phyloP scores from a whole-genome alignment of 2,888 invertebrate genomes.

The Eulithis prunata region DNA sequence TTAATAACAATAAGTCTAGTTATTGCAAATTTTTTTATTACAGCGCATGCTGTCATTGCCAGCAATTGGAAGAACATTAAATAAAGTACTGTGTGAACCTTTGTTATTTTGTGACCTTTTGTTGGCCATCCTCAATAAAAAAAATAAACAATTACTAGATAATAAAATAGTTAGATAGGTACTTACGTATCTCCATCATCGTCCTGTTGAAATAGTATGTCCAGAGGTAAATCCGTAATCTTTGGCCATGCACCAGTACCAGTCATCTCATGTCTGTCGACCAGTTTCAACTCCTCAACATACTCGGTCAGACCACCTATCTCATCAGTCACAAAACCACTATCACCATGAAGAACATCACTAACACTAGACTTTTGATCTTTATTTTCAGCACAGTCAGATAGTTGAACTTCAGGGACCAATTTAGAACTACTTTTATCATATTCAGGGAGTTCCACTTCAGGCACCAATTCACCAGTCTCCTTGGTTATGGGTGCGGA shows the following conservation, averaged over 20 bases:
- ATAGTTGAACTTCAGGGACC: slow-evolving; percentile 30
- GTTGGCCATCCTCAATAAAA: too few relatives aligned
- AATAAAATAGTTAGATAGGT: slow-evolving; percentile 3
- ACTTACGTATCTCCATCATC: slow-evolving; percentile 96
- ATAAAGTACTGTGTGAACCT: too few relatives aligned
- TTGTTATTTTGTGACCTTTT: too few relatives aligned
- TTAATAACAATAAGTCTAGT: too few relatives aligned
- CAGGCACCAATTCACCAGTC: slow-evolving; percentile 44
- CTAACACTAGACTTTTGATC: slow-evolving; percentile 49
- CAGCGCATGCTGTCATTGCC: too few relatives aligned
- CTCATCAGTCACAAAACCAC: slow-evolving; percentile 79
- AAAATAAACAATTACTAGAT: too few relatives aligned
- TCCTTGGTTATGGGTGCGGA: slow-evolving; percentile 56
- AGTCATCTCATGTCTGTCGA: slow-evolving; percentile 20
- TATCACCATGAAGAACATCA: slow-evolving; percentile 70
- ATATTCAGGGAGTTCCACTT: slow-evolving; percentile 42
- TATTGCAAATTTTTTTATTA: too few relatives aligned
- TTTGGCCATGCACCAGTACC: slow-evolving; percentile 44
- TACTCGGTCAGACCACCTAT: slow-evolving; percentile 81
- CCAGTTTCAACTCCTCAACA: slow-evolving; percentile 81
- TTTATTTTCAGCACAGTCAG: slow-evolving; percentile 44
- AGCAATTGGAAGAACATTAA: too few relatives aligned
- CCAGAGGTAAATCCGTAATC: slow-evolving; percentile 84
- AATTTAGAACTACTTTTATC: slow-evolving; percentile 35
- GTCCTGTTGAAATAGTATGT: slow-evolving; percentile 89